Base-by-base conservation (phyloP, 2,797 vertebrate species). In the Chaunax sp. region DNA sequence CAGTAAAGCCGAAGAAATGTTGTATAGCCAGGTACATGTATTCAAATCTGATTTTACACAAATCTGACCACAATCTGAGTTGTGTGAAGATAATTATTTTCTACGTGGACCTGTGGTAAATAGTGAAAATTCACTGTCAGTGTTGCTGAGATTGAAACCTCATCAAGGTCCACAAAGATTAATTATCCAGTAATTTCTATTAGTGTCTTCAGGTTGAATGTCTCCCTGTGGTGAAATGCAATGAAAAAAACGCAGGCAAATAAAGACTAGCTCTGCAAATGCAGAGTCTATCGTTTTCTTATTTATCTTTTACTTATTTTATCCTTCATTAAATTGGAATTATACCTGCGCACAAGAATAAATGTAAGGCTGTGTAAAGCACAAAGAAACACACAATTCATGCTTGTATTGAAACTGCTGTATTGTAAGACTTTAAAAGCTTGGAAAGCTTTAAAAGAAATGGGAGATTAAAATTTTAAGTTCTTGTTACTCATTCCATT, bases 1-100 rank as follows among this genome's bases (percentile, higher is more conserved):
- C 64, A 60, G 2, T 57, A 26, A 74, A 26, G 47, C 49, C 22
- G 37, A 68, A 64, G 18, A 62, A 50, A 58, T 45, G 10, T 46
- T 0, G 11, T 35, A 12, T 23, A 58, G 30, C 51, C 9, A 9
- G 20, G 11, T 40, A 26, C 20, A 59, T 55, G 6, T 37, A 4
- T 49, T 46, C 1, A 41, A 6, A 50, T 44, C 1, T 45, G 45
- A 19, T 56, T 18, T 19, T 16, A 59, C 12, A 46, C 43, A 30
- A 40, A 30, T 53, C 10, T 22, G 41, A 54, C 19, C 57, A 59
- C 20, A 25, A 51, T 33, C 19, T 57, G 23, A 7, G 11, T 41
- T 60, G 40, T 53, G 23, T 14, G 26, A 26, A 13, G 7, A 23
- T 16, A 30, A 30, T n/a, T n/a, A n/a, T n/a, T n/a, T n/a, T n/a